phyloP scores from a whole-genome alignment of 92 coral and sea anemone species.

The Epizoanthus illoricatus region DNA sequence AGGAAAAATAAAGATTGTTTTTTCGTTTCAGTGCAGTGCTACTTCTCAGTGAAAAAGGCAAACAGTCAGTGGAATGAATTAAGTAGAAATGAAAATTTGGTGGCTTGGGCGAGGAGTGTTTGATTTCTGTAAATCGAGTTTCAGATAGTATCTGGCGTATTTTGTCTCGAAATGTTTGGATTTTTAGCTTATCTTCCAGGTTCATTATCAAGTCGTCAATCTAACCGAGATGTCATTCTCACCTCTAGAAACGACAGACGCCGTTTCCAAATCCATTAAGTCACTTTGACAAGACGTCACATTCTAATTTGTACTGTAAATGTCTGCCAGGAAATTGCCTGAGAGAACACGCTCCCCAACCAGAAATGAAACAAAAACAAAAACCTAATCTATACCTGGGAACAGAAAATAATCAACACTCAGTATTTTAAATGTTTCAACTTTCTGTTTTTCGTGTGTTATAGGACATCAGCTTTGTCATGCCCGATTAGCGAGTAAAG shows the following conservation, averaged over 20 bases:
- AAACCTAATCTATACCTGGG: background rate
- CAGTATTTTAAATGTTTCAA: background rate
- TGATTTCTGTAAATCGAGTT: slow-evolving; percentile 29
- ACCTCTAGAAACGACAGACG: slow-evolving; percentile 37
- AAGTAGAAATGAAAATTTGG: background rate
- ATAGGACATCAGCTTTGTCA: background rate
- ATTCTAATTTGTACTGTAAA: slow-evolving; percentile 37
- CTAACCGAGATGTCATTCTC: slow-evolving; percentile 33
- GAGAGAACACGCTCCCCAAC: slow-evolving; percentile 17
- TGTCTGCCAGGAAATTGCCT: slow-evolving; percentile 27
- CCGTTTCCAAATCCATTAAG: slow-evolving; percentile 45
- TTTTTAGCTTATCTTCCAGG: slow-evolving; percentile 48
- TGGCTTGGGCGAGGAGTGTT: slow-evolving; percentile 9
- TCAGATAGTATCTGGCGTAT: slow-evolving; percentile 34
- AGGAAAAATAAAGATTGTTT: background rate
- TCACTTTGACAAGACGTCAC: slow-evolving; percentile 38
- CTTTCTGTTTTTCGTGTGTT: no score
- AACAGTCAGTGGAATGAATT: background rate
- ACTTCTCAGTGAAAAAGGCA: background rate
- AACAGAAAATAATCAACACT: background rate
- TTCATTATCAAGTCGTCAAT: slow-evolving; percentile 49
- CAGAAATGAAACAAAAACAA: background rate
- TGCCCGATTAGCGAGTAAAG: background rate
- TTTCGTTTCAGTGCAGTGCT: background rate
- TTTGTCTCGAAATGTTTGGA: slow-evolving; percentile 57